Evolutionary conservation across 2,888 invertebrate genomes (phyloP), one percentile per base, ranked within the genome.

Genomic region (Dryadula phaetusa): DNA sequence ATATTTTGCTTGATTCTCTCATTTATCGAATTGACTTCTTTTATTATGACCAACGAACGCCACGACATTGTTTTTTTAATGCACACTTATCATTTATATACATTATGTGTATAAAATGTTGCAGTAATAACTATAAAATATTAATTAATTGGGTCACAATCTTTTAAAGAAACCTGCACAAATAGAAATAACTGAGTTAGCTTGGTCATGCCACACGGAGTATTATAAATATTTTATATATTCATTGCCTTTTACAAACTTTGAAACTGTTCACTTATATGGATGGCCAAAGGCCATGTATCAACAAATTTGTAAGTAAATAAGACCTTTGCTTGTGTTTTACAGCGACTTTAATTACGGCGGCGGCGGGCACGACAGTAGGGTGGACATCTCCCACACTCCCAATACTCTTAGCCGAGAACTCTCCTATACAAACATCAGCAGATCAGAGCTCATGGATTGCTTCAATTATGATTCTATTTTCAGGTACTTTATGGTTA

Each of bases 301-400:
- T 54, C 22, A 28, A 42, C 47, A 44, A 53, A 61, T 53, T 66
- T 49, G 40, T 28, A 20, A 52, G 42, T 65, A 52, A 65, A 65
- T 52, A 65, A 65, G 32, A 60, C 10, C 28, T 60, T 40, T 42
- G 32, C 52, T 65, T 65, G 20, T 20, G n/a, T 49, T 14, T 88
- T 90, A 46, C 88, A 93, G 93, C 91, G 72, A 92, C 93, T 66
- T 80, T 93, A 79, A 92, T 93, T 81, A 85, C 92, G 78, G 91
- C 93, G 75, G 92, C 93, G 75, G 93, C 93, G 3, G 93, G 93
- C 16, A 92, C 93, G 60, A 92, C 93, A 2, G 92, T 92, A 25
- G 94, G 94, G 68, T 94, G 95, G 94, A 93, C 94, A 0, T 94
- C 94, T 0, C 94, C 94, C 0, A 94, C 94, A n/a, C 83, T 95